Base-by-base conservation (phyloP, 2,888 invertebrate genomes). In the Nycteola revayana region DNA sequence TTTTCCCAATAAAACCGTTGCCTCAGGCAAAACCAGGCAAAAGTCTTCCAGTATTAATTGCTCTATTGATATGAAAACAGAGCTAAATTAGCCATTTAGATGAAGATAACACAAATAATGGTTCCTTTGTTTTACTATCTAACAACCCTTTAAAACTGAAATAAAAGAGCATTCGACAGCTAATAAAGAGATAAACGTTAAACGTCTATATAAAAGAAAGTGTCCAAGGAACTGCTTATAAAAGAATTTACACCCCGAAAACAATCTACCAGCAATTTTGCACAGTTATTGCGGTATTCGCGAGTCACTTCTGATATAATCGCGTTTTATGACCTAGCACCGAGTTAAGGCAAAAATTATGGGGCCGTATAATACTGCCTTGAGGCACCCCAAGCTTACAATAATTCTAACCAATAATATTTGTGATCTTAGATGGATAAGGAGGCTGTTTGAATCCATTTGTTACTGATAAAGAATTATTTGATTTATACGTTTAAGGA, bases 321-420 rank as follows among this genome's bases (percentile, higher is more conserved):
- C 88, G 68, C 76, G 66, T 75, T 87, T 88, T 88, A 88, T 85
- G 81, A 78, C 77, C 80, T 87, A 81, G 78, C 87, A 85, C 86
- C 75, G 82, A 84, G 85, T 84, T 83, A 81, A 74, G 71, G 76
- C 80, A 83, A 85, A 86, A 88, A 84, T 88, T 84, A 87, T 86
- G 85, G 78, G 64, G 67, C 74, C 64, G 62, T 75, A 67, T 64
- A 76, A 67, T 60, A 66, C 54, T 33, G 73, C 81, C 84, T 76
- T 77, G 82, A 58, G 87, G 86, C 84, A 77, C 85, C 84, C 85
- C 81, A 70, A 60, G 65, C 67, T 53, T 57, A 69, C 73, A 74
- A 81, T 85, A 84, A 87, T 71, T 86, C 74, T 64, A 58, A 58
- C 67, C 74, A 80, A 79, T 83, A 79, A 83, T 82, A 80, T 83